These are phyloP conservation scores for Enteromius thamalakanensis DNA, from an alignment of 2,797 vertebrate species.

Conservation along the genomic window DNA sequence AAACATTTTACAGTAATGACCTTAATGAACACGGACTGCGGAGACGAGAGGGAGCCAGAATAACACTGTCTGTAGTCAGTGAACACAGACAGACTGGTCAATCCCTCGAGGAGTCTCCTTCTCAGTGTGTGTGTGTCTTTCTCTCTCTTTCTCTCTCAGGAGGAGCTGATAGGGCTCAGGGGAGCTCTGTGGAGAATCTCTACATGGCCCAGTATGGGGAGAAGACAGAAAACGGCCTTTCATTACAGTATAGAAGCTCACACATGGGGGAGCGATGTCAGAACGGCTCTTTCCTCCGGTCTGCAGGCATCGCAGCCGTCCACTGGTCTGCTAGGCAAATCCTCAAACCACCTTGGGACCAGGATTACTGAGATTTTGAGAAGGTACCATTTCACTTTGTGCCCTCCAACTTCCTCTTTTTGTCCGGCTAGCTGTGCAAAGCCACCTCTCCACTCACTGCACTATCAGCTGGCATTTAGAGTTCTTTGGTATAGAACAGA, in stretches of 20 bases:
- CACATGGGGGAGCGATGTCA: slow-evolving; percentile 11
- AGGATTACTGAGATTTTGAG: slow-evolving; percentile 18
- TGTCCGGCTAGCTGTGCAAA: slow-evolving; percentile 20
- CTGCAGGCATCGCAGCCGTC: neutral
- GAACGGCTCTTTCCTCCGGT: slow-evolving; percentile 11
- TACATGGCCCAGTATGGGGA: slow-evolving; percentile 61
- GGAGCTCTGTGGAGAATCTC: slow-evolving; percentile 67
- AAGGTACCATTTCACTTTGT: slow-evolving; percentile 3
- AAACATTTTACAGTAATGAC: slow-evolving; percentile 71
- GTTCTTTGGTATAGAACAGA: slow-evolving; percentile 50
- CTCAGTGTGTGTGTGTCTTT: slow-evolving; percentile 54
- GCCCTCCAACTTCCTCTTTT: slow-evolving; percentile 13
- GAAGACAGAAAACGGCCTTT: slow-evolving; percentile 63
- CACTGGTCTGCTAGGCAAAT: slow-evolving; percentile 39
- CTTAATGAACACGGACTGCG: slow-evolving; percentile 72
- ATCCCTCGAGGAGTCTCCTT: slow-evolving; percentile 57
- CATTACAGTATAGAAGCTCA: slow-evolving; percentile 48
- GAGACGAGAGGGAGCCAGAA: slow-evolving; percentile 63
- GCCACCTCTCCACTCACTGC: neutral
- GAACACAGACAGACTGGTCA: slow-evolving; percentile 64
- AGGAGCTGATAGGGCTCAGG: slow-evolving; percentile 64
- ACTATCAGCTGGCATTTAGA: slow-evolving; percentile 54
- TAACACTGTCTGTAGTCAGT: slow-evolving; percentile 67
- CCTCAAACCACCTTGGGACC: slow-evolving; percentile 31
- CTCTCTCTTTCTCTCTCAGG: slow-evolving; percentile 57